These are phyloP conservation scores for Ophonus ardosiacus DNA, from an alignment of 2,888 invertebrate genomes.

Conservation along the genomic window DNA sequence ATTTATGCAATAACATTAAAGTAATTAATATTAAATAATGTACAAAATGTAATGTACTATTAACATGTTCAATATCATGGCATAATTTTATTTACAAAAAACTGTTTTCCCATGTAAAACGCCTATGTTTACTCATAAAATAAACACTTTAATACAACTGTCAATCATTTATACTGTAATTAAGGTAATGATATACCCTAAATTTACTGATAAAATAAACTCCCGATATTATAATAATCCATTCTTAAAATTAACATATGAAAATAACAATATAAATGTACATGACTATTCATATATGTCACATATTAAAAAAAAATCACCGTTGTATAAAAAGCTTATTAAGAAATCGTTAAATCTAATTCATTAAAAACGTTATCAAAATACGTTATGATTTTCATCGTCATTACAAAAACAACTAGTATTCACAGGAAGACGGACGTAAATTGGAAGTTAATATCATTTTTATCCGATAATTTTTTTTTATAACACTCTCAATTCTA, in stretches of 20 bases:
- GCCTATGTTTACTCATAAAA: too few relatives aligned
- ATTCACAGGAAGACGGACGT: conserved; percentile 32
- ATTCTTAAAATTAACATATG: conserved; percentile 28
- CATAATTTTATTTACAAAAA: too few relatives aligned
- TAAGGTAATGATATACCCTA: too few relatives aligned
- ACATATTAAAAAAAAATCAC: neutral
- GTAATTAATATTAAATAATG: too few relatives aligned
- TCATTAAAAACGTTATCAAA: conserved; percentile 19
- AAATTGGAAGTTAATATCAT: conserved; percentile 40
- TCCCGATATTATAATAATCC: neutral
- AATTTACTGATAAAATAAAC: too few relatives aligned
- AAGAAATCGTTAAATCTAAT: conserved; percentile 12
- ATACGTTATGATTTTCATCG: neutral
- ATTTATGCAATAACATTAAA: too few relatives aligned
- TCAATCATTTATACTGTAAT: too few relatives aligned
- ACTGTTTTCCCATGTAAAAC: too few relatives aligned
- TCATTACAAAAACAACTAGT: conserved; percentile 1
- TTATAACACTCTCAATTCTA: conserved; percentile 1
- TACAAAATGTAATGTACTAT: too few relatives aligned
- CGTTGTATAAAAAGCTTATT: conserved; percentile 16
- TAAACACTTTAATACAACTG: too few relatives aligned
- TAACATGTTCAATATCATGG: too few relatives aligned
- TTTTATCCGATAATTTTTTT: conserved; percentile 2
- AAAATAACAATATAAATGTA: conserved; percentile 33
- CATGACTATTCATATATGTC: conserved; percentile 4